Conservation (phyloP, 1,140 invertebrate genomes). For the Caligus rogercresseyi region DNA sequence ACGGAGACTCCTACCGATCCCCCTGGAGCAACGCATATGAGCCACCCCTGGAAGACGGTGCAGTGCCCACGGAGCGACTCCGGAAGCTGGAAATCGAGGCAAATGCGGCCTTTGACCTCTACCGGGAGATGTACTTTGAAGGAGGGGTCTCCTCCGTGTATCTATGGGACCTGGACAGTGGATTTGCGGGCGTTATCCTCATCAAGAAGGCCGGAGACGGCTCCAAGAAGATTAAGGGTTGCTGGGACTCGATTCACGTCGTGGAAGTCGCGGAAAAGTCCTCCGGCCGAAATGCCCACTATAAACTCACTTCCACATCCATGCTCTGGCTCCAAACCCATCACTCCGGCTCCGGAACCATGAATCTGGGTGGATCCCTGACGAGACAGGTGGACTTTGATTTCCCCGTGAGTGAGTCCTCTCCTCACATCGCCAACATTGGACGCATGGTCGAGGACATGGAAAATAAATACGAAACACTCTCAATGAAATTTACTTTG, state of each 20-base stretch:
- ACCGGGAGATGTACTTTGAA: slow-evolving; percentile 98
- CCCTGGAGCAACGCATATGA: slow-evolving; percentile 99
- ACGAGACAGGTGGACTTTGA: slow-evolving; percentile 92
- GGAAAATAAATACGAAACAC: slow-evolving; percentile 98
- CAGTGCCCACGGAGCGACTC: slow-evolving; percentile 88
- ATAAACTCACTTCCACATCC: slow-evolving; percentile 95
- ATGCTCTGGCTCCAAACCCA: slow-evolving; percentile 99
- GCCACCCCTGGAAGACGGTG: slow-evolving; percentile 91
- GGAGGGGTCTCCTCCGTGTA: slow-evolving; percentile 98
- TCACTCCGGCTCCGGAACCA: slow-evolving; percentile 84
- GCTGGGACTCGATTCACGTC: slow-evolving; percentile 99
- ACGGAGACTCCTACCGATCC: slow-evolving; percentile 97
- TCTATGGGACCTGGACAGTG: slow-evolving; percentile 96
- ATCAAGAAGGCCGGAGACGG: slow-evolving; percentile 98
- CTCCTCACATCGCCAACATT: slow-evolving; percentile 95
- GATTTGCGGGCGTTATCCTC: slow-evolving; percentile 92
- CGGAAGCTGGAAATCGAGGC: slow-evolving; percentile 92
- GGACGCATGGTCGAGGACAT: slow-evolving; percentile 89
- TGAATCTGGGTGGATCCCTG: slow-evolving; percentile 94
- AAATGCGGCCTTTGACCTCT: slow-evolving; percentile 95
- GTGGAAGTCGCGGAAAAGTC: slow-evolving; percentile 95
- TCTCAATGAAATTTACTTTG: slow-evolving; percentile 97
- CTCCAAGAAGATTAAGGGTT: slow-evolving; percentile 86
- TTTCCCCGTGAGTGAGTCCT: slow-evolving; percentile 64
- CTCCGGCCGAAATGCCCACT: slow-evolving; percentile 79